These are phyloP conservation scores for Patiria pectinifera DNA, from an alignment of 53 echinoderm and acorn worm genomes.

Conservation along the genomic window DNA sequence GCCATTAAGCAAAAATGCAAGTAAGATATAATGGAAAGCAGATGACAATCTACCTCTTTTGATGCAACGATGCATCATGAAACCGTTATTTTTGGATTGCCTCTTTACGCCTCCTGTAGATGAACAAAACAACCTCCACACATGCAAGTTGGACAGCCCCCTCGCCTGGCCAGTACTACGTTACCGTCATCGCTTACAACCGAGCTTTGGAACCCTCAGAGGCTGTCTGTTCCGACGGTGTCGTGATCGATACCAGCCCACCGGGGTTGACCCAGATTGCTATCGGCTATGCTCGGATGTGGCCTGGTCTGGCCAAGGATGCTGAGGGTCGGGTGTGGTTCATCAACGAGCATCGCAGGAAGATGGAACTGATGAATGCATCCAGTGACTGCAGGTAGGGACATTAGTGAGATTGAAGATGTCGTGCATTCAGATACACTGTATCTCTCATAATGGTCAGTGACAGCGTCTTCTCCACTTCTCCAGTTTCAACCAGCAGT, in stretches of 20 bases:
- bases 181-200: conserved; percentile 55
- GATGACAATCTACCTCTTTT: not conserved
- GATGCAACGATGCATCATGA: not conserved
- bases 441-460: not conserved
- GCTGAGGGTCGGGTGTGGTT: conserved; percentile 39
- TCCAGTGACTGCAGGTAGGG: conserved; percentile 56
- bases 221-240: conserved; percentile 57
- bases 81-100: too few relatives aligned
- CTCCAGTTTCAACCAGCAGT: not conserved
- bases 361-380: not conserved
- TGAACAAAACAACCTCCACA: conserved; percentile 36
- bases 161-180: conserved; percentile 27
- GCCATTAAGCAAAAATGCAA: not conserved
- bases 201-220: conserved; percentile 45
- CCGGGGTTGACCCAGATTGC: not conserved
- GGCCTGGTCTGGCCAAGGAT: conserved; percentile 43
- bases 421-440: not conserved
- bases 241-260: conserved; percentile 29
- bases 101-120: not conserved
- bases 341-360: not conserved
- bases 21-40: not conserved
- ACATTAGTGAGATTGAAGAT: not conserved
- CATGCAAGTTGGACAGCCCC: conserved; percentile 53
- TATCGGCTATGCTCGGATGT: conserved; percentile 12
- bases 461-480: not conserved